Conservation (phyloP, 2,888 invertebrate genomes). For the Adela reaumurella region DNA sequence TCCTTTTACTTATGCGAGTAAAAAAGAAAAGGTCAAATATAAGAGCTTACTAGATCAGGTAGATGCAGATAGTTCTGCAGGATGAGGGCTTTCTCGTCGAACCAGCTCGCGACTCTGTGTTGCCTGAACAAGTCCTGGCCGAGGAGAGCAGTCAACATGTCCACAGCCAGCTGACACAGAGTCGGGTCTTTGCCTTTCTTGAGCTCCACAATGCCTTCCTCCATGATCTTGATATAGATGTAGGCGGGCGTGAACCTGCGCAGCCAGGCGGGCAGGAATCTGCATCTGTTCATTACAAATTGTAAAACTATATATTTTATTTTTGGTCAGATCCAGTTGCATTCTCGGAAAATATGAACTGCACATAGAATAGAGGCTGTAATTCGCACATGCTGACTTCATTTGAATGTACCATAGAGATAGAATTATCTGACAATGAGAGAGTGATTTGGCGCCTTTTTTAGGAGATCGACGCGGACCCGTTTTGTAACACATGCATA, state of each 20-base stretch:
- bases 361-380: too few species aligned
- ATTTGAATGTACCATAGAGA: too few species aligned
- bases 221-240: slow-evolving; percentile 34
- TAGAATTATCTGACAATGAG: too few species aligned
- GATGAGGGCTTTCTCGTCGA: slow-evolving; percentile 60
- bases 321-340: too few species aligned
- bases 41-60: slow-evolving; percentile 25
- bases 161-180: slow-evolving; percentile 35
- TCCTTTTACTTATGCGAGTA: background rate
- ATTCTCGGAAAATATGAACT: background rate
- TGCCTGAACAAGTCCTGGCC: slow-evolving; percentile 40
- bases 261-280: slow-evolving; percentile 46
- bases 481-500: slow-evolving; percentile 17
- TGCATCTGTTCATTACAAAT: slow-evolving; percentile 21
- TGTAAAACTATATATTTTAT: slow-evolving; percentile 4
- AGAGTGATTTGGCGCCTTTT: too few species aligned
- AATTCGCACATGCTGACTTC: too few species aligned
- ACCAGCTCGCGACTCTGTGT: slow-evolving; percentile 51
- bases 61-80: slow-evolving; percentile 34
- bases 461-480: slow-evolving; percentile 20
- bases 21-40: too few species aligned
- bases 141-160: slow-evolving; percentile 48
- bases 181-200: slow-evolving; percentile 22
- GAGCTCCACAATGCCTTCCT: slow-evolving; percentile 30
- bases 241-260: slow-evolving; percentile 56